phyloP scores from a whole-genome alignment of 2,888 invertebrate genomes.

The Polyommatus icarus region DNA sequence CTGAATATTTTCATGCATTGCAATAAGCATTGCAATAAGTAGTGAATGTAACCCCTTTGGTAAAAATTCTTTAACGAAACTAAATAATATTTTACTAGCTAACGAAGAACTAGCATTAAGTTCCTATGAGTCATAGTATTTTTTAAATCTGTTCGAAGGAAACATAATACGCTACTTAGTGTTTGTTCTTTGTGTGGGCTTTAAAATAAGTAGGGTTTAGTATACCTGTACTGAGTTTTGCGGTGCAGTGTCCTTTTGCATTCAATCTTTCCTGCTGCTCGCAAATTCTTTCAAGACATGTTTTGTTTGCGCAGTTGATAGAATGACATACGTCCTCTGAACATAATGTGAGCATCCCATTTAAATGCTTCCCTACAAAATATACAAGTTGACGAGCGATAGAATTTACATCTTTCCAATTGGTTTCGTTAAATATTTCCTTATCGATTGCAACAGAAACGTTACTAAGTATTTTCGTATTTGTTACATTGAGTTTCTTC shows the following conservation, averaged over 20 bases:
- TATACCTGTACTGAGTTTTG: slow-evolving; percentile 58
- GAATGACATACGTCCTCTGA: slow-evolving; percentile 66
- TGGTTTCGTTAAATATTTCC: slow-evolving; percentile 66
- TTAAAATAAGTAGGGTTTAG: slow-evolving; percentile 11
- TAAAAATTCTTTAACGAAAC: background rate
- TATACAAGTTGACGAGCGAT: slow-evolving; percentile 67
- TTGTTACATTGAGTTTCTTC: slow-evolving; percentile 59
- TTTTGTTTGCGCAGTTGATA: slow-evolving; percentile 66
- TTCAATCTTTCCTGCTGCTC: slow-evolving; percentile 58
- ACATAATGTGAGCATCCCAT: slow-evolving; percentile 67
- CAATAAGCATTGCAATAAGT: background rate
- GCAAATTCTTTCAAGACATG: slow-evolving; percentile 64
- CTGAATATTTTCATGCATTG: too few species aligned
- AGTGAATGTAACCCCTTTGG: background rate
- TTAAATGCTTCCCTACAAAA: slow-evolving; percentile 71
- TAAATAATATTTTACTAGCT: background rate
- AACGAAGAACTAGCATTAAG: background rate
- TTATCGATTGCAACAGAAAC: slow-evolving; percentile 59
- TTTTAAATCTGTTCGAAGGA: slow-evolving; percentile 10
- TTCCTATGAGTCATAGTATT: background rate
- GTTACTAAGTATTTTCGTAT: slow-evolving; percentile 56
- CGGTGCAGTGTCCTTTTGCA: slow-evolving; percentile 66
- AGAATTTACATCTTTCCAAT: slow-evolving; percentile 69
- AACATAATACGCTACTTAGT: slow-evolving; percentile 16
- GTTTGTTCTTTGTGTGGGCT: background rate